Conservation (phyloP, 2,888 invertebrate species). For the Orgyia antiqua region DNA sequence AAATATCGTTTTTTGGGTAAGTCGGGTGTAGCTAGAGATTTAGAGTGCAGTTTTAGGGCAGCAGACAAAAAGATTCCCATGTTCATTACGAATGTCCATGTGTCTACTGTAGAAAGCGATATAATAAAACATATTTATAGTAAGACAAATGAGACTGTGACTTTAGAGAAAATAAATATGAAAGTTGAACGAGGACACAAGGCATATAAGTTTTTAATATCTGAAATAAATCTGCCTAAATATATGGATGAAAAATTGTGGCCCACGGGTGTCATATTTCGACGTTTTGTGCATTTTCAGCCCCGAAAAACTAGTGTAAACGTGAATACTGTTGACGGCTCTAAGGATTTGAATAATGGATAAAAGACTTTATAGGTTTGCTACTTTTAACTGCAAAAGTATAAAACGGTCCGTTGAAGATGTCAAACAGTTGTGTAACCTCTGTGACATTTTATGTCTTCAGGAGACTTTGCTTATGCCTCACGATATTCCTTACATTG, state of each 20-base stretch:
- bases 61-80: not conserved
- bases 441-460: slow-evolving; percentile 3
- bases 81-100: not conserved
- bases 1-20: slow-evolving; percentile 1
- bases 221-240: slow-evolving; percentile 12
- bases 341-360: slow-evolving; percentile 1
- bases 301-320: slow-evolving; percentile 3
- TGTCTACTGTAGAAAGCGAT: slow-evolving; percentile 11
- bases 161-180: slow-evolving; percentile 7
- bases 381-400: slow-evolving; percentile 9
- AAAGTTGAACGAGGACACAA: slow-evolving; percentile 10
- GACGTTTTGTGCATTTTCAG: slow-evolving; percentile 21
- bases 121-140: slow-evolving; percentile 6
- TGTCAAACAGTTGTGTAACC: slow-evolving; percentile 2
- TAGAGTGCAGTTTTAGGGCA: not conserved
- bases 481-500: slow-evolving; percentile 2
- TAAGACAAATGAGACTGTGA: slow-evolving; percentile 13
- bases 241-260: slow-evolving; percentile 17
- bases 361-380: slow-evolving; percentile 4
- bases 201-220: slow-evolving; percentile 23
- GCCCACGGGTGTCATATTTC: slow-evolving; percentile 22
- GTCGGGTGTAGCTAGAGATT: not conserved
- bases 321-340: not conserved
- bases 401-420: slow-evolving; percentile 6
- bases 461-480: slow-evolving; percentile 8